A percentile compares a stretch with the other conserved stretches of the same genome.
Evolutionary conservation across 2,797 vertebrate genomes (phyloP).

Genomic region (Acanthiza pusilla): DNA sequence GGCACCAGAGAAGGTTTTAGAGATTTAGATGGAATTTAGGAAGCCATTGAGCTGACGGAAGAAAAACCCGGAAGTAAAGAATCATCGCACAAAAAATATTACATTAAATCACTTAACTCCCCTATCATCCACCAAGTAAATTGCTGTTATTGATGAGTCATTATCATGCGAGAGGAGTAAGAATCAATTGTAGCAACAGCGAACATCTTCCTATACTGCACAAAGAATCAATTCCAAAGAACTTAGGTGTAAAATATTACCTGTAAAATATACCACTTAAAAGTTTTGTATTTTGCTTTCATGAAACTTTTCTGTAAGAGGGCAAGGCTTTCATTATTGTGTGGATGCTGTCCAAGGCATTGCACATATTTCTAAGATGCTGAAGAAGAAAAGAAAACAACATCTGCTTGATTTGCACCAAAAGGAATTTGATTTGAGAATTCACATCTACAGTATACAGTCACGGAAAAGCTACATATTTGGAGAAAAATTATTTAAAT

Average conservation of each 20-base stretch:
- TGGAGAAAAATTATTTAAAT: background rate
- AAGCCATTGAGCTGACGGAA: background rate
- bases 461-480: background rate
- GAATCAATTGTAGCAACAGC: background rate
- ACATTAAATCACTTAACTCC: background rate
- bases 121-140: background rate
- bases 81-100: background rate
- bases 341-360: background rate
- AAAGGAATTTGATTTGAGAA: background rate
- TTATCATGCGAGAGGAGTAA: background rate
- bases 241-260: background rate
- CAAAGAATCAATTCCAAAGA: background rate
- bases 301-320: background rate
- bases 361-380: background rate
- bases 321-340: rapidly evolving
- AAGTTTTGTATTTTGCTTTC: background rate
- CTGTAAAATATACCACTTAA: background rate
- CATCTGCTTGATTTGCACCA: background rate
- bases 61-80: background rate
- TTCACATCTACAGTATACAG: background rate
- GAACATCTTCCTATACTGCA: background rate
- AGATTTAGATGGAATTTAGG: background rate
- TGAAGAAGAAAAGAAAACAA: background rate
- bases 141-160: background rate
- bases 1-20: background rate